A percentile compares a stretch with the other conserved stretches of the same genome.
These are phyloP conservation scores for Falcaria lacertinaria DNA, from an alignment of 2,888 invertebrate species.

Conservation along the genomic window DNA sequence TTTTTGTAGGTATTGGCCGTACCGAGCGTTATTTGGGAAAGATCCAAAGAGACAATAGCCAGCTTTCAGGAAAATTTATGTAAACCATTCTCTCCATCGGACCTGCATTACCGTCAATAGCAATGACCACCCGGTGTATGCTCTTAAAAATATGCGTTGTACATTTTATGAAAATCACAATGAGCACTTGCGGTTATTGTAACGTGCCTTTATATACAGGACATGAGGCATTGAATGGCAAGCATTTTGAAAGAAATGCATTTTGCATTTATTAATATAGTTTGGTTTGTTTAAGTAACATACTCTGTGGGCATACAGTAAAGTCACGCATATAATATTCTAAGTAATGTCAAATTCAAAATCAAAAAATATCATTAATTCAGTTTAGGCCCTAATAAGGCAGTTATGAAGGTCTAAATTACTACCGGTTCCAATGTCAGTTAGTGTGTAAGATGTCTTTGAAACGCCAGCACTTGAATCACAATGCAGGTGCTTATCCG, in stretches of 20 bases:
- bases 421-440: background rate
- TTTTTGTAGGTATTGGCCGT: conserved; percentile 50
- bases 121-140: conserved; percentile 17
- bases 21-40: conserved; percentile 45
- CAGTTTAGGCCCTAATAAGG: too few species aligned
- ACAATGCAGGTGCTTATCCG: conserved; percentile 46
- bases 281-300: too few species aligned
- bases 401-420: too few species aligned
- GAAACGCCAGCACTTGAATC: conserved; percentile 32
- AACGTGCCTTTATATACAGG: background rate
- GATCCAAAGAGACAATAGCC: conserved; percentile 56
- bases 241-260: too few species aligned
- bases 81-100: conserved; percentile 17
- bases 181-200: conserved; percentile 3
- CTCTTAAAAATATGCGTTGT: conserved; percentile 1
- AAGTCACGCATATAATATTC: too few species aligned
- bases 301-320: too few species aligned
- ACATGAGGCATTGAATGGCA: background rate
- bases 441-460: conserved; percentile 14
- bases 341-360: too few species aligned
- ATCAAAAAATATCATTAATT: too few species aligned
- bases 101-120: background rate
- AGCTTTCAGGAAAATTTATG: conserved; percentile 62
- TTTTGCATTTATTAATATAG: too few species aligned
- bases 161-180: conserved; percentile 5